These are phyloP conservation scores for Drosophila serrata DNA, from an alignment of 1,140 invertebrate species.

Conservation along the genomic window DNA sequence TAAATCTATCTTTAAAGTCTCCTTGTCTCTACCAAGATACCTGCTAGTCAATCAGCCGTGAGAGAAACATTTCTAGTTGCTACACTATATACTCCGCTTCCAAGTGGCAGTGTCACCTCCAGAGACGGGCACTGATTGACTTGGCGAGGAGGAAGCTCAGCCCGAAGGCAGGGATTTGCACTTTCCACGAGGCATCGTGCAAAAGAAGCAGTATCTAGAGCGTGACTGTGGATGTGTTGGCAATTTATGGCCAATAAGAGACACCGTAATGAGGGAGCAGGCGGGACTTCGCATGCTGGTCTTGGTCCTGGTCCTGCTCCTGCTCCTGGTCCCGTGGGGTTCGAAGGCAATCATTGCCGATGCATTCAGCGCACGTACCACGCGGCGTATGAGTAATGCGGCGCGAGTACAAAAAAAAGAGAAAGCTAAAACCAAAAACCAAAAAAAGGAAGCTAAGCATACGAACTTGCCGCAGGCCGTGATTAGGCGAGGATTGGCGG, in stretches of 20 bases:
- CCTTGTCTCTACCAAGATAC: not conserved
- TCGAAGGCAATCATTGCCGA: conserved; percentile 11
- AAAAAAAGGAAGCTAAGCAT: conserved; percentile 21
- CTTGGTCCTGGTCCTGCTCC: conserved; percentile 2
- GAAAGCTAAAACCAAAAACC: not conserved
- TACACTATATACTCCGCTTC: not conserved
- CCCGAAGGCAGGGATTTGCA: conserved; percentile 21
- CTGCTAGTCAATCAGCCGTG: conserved; percentile 8
- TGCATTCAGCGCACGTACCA: conserved; percentile 55
- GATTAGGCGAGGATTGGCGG: conserved; percentile 31
- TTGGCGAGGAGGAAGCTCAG: conserved; percentile 2
- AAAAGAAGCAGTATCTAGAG: not conserved
- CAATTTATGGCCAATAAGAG: conserved; percentile 61
- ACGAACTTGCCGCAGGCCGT: conserved; percentile 25
- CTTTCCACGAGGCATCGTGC: not conserved
- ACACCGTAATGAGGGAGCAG: conserved; percentile 48
- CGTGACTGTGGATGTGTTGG: conserved; percentile 46
- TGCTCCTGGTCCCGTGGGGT: conserved; percentile 4
- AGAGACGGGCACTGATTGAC: conserved; percentile 54
- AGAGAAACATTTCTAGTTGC: conserved; percentile 1
- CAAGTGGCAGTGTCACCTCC: conserved; percentile 27
- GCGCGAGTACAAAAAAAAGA: conserved; percentile 6
- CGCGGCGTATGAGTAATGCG: conserved; percentile 55
- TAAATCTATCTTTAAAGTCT: conserved; percentile 5
- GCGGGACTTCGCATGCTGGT: conserved; percentile 3